A percentile compares a stretch with the other conserved stretches of the same genome.
phyloP scores from a whole-genome alignment of 2,113 vertebrate genomes.

The Poicephalus gulielmi region DNA sequence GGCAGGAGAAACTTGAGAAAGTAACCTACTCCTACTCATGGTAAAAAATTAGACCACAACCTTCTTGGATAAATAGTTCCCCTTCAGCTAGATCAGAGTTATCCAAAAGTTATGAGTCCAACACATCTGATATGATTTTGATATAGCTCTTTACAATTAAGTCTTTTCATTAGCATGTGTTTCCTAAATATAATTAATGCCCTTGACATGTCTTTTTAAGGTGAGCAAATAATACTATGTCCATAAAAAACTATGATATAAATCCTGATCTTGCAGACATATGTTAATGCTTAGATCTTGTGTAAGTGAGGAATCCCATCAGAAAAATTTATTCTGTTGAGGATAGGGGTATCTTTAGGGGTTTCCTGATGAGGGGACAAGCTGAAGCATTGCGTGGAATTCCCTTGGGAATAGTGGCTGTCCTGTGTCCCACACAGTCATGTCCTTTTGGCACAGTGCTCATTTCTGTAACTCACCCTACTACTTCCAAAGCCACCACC shows the following conservation, averaged over 20 bases:
- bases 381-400: background rate
- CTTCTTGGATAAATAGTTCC: background rate
- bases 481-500: background rate
- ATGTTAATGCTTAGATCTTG: background rate
- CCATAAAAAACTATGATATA: background rate
- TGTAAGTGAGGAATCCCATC: background rate
- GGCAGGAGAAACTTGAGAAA: background rate
- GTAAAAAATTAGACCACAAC: background rate
- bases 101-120: background rate
- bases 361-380: background rate
- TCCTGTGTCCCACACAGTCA: background rate
- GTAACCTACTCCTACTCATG: background rate
- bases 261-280: background rate
- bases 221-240: background rate
- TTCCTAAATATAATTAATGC: background rate
- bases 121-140: background rate
- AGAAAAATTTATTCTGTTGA: background rate
- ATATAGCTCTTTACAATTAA: background rate
- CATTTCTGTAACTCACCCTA: background rate
- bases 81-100: background rate
- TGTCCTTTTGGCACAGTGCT: background rate
- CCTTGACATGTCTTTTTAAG: background rate
- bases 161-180: background rate
- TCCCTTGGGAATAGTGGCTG: background rate
- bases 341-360: background rate